phyloP scores from a whole-genome alignment of 2,113 vertebrate genomes.

The Psilopogon haemacephalus region DNA sequence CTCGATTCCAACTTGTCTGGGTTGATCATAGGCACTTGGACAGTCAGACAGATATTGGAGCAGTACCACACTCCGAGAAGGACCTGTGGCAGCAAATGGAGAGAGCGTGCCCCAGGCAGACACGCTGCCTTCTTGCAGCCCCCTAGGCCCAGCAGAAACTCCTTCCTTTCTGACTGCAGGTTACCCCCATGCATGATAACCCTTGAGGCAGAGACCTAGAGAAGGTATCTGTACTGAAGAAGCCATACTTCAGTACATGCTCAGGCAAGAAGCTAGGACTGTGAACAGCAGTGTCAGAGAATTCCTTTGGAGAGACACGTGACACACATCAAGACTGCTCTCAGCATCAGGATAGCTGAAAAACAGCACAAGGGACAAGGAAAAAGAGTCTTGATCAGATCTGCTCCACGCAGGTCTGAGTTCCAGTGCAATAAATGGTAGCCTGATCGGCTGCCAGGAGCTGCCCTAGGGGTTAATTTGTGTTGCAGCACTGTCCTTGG shows the following conservation, averaged over 20 bases:
- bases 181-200: rapidly evolving
- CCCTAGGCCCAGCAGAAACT: neutral
- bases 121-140: neutral
- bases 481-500: neutral
- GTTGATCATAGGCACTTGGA: slow-evolving; percentile 90
- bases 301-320: rapidly evolving
- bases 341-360: neutral
- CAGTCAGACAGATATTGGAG: neutral
- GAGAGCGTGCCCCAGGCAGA: neutral
- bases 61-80: neutral
- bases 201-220: neutral
- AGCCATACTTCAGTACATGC: neutral
- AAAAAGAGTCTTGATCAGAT: neutral
- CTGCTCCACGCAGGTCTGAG: no score
- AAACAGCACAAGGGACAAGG: neutral
- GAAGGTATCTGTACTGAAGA: neutral
- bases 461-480: neutral
- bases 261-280: neutral
- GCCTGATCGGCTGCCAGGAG: neutral
- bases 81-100: neutral
- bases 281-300: rapidly evolving
- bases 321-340: neutral
- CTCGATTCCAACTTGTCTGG: slow-evolving; percentile 81
- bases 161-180: neutral
- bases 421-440: no score